Evolutionary conservation across 1,140 invertebrate species (phyloP), one percentile per base, ranked within the genome.

Genomic region (Pteromalus puparum): DNA sequence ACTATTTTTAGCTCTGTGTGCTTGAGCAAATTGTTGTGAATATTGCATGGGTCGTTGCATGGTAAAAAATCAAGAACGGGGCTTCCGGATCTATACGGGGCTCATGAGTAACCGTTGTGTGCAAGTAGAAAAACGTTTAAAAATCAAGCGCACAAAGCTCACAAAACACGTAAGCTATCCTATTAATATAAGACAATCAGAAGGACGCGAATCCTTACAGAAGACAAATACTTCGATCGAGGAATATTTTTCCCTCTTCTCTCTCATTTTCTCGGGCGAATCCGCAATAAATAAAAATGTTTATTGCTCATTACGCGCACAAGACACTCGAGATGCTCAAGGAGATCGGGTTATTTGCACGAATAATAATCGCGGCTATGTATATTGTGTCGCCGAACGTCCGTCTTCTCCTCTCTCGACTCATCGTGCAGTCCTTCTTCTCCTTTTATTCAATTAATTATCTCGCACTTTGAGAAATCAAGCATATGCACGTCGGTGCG

Each of bases 121-220:
- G 34, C 34, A 34, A 21, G 2, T 61, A 15, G 10, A 4, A 61
- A 61, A 61, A 3, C n/a, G 61, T n/a, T 18, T 65, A 65, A 18
- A 65, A 18, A 18, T 34, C 30, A 34, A 34, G 30, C 30, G 4
- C 4, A 5, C 6, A 0, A 34, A 34, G 3, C 30, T 34, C 61
- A 24, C 28, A 34, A 80, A 65, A 26, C 78, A 53, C 72, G 68
- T 81, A 81, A 81, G 42, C 38, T 81, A 48, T 30, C 28, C 67
- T 34, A 13, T 46, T 12, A 26, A 75, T 72, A 82, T 82, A 82
- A 82, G 81, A 82, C 75, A 82, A 82, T 82, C 74, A 72, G 72
- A 34, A 73, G 73, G 15, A 82, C 53, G 42, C 26, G 28, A 26
- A 46, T 46, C 53, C 53, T 67, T 76, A 46, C 1, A 76, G 6